Conservation (phyloP, 2,113 vertebrate genomes). For the Taxidea taxus region DNA sequence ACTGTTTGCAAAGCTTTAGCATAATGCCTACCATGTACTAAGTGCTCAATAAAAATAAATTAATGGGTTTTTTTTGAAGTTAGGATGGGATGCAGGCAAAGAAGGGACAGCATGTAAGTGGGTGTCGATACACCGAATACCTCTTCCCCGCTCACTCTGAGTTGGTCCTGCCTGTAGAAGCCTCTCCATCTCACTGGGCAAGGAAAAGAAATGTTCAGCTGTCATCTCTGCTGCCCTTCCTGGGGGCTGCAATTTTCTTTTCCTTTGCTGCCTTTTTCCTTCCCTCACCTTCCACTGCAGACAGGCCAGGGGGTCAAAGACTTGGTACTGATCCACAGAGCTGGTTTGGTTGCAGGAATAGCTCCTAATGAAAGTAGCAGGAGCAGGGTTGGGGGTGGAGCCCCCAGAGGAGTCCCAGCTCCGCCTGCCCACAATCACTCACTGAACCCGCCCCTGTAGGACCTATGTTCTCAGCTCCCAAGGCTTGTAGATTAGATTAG, state of each 20-base stretch:
- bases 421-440: not conserved
- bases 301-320: not conserved
- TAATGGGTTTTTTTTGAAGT: not conserved
- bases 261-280: not conserved
- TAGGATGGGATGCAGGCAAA: not conserved
- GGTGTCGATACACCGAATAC: accelerated
- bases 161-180: not conserved
- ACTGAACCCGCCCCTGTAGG: not conserved
- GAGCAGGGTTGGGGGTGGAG: accelerated
- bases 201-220: not conserved
- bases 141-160: not conserved
- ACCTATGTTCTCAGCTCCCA: not conserved
- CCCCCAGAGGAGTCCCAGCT: not conserved
- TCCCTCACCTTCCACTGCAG: not conserved
- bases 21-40: not conserved
- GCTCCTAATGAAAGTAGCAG: accelerated
- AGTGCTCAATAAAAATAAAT: not conserved
- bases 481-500: not conserved
- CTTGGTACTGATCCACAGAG: accelerated
- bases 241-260: not conserved
- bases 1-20: not conserved
- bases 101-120: accelerated
- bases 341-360: accelerated
- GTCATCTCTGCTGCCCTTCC: not conserved
- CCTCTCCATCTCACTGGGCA: not conserved